Percentiles rank a stretch among this genome's conserved stretches.
These are phyloP conservation scores for Nothoprocta pentlandii DNA, from an alignment of 2,113 vertebrate genomes.

Conservation along the genomic window DNA sequence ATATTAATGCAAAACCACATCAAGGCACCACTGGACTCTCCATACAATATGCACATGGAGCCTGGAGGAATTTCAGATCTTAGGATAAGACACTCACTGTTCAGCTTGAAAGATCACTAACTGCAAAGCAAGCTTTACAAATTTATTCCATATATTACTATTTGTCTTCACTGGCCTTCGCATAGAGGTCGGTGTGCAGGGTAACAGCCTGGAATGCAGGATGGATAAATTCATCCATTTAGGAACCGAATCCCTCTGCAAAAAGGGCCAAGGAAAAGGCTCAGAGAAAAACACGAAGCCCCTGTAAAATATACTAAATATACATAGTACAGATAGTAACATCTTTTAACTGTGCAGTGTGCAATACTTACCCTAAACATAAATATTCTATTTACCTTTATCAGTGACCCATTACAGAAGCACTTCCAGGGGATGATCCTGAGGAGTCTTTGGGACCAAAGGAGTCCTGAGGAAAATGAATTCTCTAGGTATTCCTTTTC, in stretches of 20 bases:
- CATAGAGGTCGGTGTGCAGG: not conserved
- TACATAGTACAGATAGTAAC: accelerated
- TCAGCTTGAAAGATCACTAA: not conserved
- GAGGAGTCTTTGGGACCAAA: not conserved
- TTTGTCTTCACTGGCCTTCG: not conserved
- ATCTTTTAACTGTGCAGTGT: not conserved
- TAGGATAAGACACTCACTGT: not conserved
- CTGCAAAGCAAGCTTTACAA: not conserved
- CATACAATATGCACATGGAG: accelerated
- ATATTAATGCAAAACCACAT: not conserved
- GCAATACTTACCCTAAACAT: not conserved
- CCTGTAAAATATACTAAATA: accelerated
- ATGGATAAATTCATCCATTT: not conserved
- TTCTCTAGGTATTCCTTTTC: not conserved
- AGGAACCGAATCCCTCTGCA: not conserved
- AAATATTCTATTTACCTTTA: not conserved
- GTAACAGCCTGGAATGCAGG: not conserved
- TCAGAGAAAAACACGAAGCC: not conserved
- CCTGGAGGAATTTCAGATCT: not conserved
- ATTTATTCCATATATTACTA: not conserved
- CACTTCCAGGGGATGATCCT: accelerated
- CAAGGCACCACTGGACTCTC: not conserved
- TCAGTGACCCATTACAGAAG: too few relatives aligned
- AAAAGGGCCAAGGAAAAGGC: not conserved
- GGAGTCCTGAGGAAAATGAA: accelerated